phyloP scores from a whole-genome alignment of 2,113 vertebrate species.

The Cyanoramphus novaezelandiae region DNA sequence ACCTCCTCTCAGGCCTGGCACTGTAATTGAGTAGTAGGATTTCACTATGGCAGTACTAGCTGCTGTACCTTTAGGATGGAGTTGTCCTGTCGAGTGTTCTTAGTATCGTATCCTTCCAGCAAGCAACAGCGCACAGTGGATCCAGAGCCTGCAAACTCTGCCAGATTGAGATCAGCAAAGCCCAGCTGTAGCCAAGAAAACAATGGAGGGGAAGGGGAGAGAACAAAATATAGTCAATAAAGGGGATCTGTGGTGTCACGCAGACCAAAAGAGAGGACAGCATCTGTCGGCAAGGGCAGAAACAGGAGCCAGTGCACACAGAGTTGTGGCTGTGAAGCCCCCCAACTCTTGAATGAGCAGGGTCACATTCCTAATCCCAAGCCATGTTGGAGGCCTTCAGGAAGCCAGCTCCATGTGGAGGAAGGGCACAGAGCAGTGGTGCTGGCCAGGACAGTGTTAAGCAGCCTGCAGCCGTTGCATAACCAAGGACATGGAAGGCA shows the following conservation, averaged over 20 bases:
- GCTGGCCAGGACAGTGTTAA: constrained; percentile 57
- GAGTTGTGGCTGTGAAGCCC: not conserved
- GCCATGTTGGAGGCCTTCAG: not conserved
- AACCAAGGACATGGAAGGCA: constrained; percentile 71
- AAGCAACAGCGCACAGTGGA: constrained; percentile 94
- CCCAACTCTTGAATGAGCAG: not conserved
- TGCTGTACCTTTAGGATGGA: constrained; percentile 91
- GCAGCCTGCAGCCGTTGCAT: constrained; percentile 35
- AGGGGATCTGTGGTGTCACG: not conserved
- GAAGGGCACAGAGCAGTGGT: not conserved
- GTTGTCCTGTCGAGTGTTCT: constrained; percentile 98
- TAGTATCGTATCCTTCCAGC: constrained; percentile 97
- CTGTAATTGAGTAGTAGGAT: not conserved
- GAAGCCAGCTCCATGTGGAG: not conserved
- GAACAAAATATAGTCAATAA: not conserved
- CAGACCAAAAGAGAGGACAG: not conserved
- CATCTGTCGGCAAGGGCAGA: not conserved
- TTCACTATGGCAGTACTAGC: not conserved
- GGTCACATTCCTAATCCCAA: not conserved
- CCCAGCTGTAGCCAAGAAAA: constrained; percentile 83
- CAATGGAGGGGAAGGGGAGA: constrained; percentile 16
- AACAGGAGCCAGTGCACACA: not conserved
- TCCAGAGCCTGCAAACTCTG: constrained; percentile 96
- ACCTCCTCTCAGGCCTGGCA: not conserved
- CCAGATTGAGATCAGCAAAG: constrained; percentile 97